Conservation (phyloP, 2,888 invertebrate species). For the Stenchaetothrips biformis region DNA sequence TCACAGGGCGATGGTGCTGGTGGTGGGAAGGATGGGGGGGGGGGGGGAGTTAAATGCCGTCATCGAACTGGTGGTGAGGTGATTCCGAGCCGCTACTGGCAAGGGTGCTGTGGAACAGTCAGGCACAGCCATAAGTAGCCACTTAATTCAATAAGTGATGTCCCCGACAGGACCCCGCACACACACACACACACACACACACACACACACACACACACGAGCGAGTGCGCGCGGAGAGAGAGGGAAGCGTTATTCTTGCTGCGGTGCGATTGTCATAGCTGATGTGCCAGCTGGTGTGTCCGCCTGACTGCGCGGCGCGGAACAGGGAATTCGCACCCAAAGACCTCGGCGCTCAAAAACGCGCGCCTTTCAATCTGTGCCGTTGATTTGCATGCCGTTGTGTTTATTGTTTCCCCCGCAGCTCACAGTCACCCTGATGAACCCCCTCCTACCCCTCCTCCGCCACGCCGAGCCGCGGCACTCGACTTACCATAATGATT, state of each 20-base stretch:
- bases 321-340: no score
- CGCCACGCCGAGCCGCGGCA: background rate
- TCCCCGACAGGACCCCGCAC: background rate
- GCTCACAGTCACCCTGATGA: background rate
- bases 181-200: no score
- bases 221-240: no score
- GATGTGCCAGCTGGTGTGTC: background rate
- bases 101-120: slow-evolving; percentile 28
- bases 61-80: slow-evolving; percentile 31
- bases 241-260: background rate
- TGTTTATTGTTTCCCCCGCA: background rate
- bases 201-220: no score
- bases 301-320: background rate
- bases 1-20: slow-evolving; percentile 33
- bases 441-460: background rate
- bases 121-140: slow-evolving; percentile 5
- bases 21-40: slow-evolving; percentile 32
- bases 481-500: slow-evolving; percentile 14
- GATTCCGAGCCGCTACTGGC: slow-evolving; percentile 37
- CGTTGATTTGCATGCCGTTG: no score
- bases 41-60: slow-evolving; percentile 27
- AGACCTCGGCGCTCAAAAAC: no score
- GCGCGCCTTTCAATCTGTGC: no score
- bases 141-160: slow-evolving; percentile 22
- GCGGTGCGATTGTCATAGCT: slow-evolving; percentile 1